Evolutionary conservation across 2,888 invertebrate species (phyloP), one percentile per base, ranked within the genome.

Genomic region (Spicauda simplicius): DNA sequence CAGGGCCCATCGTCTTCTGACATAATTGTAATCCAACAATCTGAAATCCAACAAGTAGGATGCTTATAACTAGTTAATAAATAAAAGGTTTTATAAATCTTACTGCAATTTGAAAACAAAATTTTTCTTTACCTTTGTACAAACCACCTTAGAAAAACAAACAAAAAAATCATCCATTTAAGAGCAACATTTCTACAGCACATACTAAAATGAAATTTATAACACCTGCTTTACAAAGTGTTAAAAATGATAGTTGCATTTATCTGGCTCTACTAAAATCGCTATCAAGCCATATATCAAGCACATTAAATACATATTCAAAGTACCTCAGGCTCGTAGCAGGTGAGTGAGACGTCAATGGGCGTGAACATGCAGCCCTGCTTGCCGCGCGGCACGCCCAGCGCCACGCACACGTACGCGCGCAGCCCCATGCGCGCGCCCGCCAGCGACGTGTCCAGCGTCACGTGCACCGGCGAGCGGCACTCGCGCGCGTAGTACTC

Each of bases 331-430:
- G 99, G 98, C 82, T 98, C 98, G 83, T 99, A 99, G 79, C 96
- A 96, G 14, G 95, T 95, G 68, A 98, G 95, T 80, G 97, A 97
- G 10, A 99, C 97, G 74, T 97, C 96, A 48, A 99, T 96, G 30
- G 99, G 98, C 0, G 99, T 98, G 89, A 99, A 99, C 98, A 98
- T 98, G 84, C 97, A 97, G 71, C 99, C 98, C 81, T 96, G 96
- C 84, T 98, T 97, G 72, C 98, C 98, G 72, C 96, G 97, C 56
- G 99, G 99, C 55, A 99, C 98, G 54, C 99, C 99, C 70, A 99
- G 95, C 71, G 97, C 95, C 12, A 98, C 97, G 85, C 99, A 98
- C 71, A 98, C 96, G 82, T 98, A 99, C 0, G 98, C 99, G 77
- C 98, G 97, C 74, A 99, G 95, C 3, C 97, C 98, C 97, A 99